phyloP scores from a whole-genome alignment of 2,888 invertebrate species.

The Agonopterix arenella region DNA sequence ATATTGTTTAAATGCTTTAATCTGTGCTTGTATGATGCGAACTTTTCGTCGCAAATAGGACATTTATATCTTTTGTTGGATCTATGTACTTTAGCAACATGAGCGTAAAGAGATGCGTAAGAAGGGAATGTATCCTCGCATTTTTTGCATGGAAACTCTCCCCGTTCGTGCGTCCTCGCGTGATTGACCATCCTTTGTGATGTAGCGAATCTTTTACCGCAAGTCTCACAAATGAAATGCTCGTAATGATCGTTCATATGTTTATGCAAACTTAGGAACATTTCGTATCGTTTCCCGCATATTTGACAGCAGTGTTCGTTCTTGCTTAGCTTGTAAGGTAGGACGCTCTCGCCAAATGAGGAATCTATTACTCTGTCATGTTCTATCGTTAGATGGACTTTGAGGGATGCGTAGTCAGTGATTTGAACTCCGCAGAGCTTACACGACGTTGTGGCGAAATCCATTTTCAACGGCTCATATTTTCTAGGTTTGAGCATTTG shows the following conservation, averaged over 20 bases:
- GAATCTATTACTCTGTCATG: slow-evolving; percentile 51
- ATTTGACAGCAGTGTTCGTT: slow-evolving; percentile 59
- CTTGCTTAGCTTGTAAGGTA: slow-evolving; percentile 61
- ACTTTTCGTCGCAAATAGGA: slow-evolving; percentile 65
- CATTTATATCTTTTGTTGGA: slow-evolving; percentile 64
- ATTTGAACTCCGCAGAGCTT: slow-evolving; percentile 46
- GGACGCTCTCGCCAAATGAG: slow-evolving; percentile 52
- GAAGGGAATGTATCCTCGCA: slow-evolving; percentile 51
- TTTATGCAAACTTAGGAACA: slow-evolving; percentile 61
- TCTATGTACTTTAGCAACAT: slow-evolving; percentile 54
- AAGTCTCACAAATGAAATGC: slow-evolving; percentile 65
- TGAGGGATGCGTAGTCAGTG: slow-evolving; percentile 43
- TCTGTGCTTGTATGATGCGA: slow-evolving; percentile 59
- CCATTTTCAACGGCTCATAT: slow-evolving; percentile 65
- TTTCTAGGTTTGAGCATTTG: slow-evolving; percentile 49
- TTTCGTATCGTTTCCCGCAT: slow-evolving; percentile 61
- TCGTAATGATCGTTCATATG: slow-evolving; percentile 70
- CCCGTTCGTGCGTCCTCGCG: slow-evolving; percentile 51
- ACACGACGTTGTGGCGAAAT: slow-evolving; percentile 48
- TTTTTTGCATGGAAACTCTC: slow-evolving; percentile 57
- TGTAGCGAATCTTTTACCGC: slow-evolving; percentile 62
- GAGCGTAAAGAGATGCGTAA: slow-evolving; percentile 50
- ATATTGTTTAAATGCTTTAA: slow-evolving; percentile 54
- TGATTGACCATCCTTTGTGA: slow-evolving; percentile 62
- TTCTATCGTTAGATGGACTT: slow-evolving; percentile 40